These are phyloP conservation scores for Pseudomugil tenellus DNA, from an alignment of 2,797 vertebrate species.

Conservation along the genomic window DNA sequence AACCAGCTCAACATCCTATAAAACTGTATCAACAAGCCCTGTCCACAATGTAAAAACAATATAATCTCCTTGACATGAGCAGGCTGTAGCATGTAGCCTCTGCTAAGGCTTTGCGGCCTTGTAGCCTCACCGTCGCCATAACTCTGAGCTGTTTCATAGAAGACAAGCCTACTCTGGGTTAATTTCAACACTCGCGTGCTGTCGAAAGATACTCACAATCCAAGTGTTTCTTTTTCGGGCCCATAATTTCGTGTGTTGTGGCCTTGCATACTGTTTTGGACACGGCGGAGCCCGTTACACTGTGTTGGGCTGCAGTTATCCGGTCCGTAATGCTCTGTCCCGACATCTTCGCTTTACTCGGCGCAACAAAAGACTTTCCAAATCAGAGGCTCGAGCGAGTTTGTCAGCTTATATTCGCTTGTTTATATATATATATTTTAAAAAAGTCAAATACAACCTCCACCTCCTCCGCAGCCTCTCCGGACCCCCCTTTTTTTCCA, in stretches of 20 bases:
- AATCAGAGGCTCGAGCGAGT: not conserved
- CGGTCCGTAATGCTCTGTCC: slow-evolving; percentile 95
- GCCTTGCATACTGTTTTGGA: slow-evolving; percentile 94
- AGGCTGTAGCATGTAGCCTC: slow-evolving; percentile 58
- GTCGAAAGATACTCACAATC: slow-evolving; percentile 87
- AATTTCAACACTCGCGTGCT: not conserved
- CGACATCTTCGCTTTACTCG: slow-evolving; percentile 85
- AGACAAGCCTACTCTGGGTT: not conserved
- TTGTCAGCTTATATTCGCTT: slow-evolving; percentile 22
- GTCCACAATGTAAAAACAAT: slow-evolving; percentile 24
- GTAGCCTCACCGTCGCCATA: slow-evolving; percentile 55
- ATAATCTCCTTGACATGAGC: slow-evolving; percentile 51
- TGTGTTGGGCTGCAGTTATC: slow-evolving; percentile 95
- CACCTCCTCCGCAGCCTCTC: slow-evolving; percentile 59
- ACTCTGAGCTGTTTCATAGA: slow-evolving; percentile 16
- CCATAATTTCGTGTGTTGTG: slow-evolving; percentile 91
- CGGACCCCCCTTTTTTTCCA: slow-evolving; percentile 42
- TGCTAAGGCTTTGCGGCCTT: slow-evolving; percentile 72
- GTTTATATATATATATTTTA: not conserved
- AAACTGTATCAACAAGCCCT: slow-evolving; percentile 13
- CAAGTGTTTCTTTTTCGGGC: slow-evolving; percentile 93
- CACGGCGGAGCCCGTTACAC: slow-evolving; percentile 91
- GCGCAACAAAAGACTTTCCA: slow-evolving; percentile 52
- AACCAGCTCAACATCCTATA: not conserved
- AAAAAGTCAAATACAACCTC: slow-evolving; percentile 46